These are phyloP conservation scores for Acomys russatus DNA, from an alignment of 2,797 vertebrate species.

Conservation along the genomic window DNA sequence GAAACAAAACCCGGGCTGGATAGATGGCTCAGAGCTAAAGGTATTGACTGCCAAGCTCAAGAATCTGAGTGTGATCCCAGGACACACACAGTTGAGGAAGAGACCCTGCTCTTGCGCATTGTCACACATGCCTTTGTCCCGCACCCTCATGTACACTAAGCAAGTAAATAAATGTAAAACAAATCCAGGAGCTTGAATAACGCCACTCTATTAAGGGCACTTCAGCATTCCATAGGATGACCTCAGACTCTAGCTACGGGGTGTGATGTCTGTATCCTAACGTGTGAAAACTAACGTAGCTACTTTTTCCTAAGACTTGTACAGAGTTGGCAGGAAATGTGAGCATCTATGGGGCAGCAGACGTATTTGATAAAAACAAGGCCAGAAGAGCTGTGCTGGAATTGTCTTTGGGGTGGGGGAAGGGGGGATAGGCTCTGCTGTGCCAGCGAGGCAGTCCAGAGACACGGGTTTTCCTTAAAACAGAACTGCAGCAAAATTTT, in stretches of 20 bases:
- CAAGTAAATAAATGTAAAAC: not conserved
- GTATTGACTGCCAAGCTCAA: not conserved
- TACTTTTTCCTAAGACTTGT: not conserved
- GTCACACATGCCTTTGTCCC: not conserved
- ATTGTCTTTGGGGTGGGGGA: constrained; percentile 51
- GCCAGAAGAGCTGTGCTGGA: constrained; percentile 68
- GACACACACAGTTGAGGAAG: not conserved
- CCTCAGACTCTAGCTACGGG: not conserved
- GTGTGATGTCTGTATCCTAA: not conserved
- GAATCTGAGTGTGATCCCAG: not conserved
- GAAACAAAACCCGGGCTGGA: not conserved
- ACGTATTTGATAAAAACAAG: constrained; percentile 21
- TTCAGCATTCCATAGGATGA: not conserved
- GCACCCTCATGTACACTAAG: not conserved
- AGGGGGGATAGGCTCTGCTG: constrained; percentile 72
- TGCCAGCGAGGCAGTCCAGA: constrained; percentile 68
- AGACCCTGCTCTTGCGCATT: not conserved
- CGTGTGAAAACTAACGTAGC: not conserved
- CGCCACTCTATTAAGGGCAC: not conserved
- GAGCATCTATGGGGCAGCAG: not conserved
- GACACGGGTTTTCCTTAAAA: constrained; percentile 71
- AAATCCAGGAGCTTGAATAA: not conserved
- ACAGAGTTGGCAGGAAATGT: not conserved
- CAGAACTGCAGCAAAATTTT: constrained; percentile 61
- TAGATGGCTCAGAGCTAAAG: not conserved